Conservation (phyloP, 2,113 vertebrate species). For the Phyllostomus hastatus region DNA sequence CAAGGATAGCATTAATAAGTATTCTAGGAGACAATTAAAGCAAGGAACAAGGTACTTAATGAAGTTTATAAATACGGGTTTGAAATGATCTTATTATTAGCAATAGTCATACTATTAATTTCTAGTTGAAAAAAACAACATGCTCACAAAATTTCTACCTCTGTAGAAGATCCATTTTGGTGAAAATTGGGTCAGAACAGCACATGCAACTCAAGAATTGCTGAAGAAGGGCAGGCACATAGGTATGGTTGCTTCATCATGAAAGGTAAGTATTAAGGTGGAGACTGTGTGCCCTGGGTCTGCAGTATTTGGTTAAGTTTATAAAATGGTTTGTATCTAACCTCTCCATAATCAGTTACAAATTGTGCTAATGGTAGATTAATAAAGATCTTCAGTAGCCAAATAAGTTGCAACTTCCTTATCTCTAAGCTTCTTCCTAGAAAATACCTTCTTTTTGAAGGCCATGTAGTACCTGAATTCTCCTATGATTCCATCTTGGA, state of each 20-base stretch:
- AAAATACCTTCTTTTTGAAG: slow-evolving; percentile 25
- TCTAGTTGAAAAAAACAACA: slow-evolving; percentile 16
- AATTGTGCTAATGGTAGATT: slow-evolving; percentile 28
- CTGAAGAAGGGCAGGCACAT: background rate
- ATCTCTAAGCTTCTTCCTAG: slow-evolving; percentile 15
- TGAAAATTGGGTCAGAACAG: background rate
- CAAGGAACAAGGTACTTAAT: background rate
- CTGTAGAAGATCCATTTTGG: background rate
- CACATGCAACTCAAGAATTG: background rate
- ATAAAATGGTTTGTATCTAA: slow-evolving; percentile 26
- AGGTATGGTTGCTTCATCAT: background rate
- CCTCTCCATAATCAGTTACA: background rate
- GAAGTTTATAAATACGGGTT: slow-evolving; percentile 28
- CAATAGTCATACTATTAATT: background rate
- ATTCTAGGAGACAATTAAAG: slow-evolving; percentile 25
- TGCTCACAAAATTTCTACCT: slow-evolving; percentile 8
- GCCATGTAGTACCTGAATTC: background rate
- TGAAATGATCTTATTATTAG: background rate
- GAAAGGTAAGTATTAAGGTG: background rate
- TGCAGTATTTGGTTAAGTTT: background rate
- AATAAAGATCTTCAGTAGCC: background rate
- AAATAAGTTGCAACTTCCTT: background rate
- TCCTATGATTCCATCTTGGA: background rate
- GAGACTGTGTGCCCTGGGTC: background rate
- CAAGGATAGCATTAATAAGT: slow-evolving; percentile 22